A percentile compares a stretch with the other conserved stretches of the same genome.
phyloP scores from a whole-genome alignment of 2,113 vertebrate genomes.

The Aphyosemion australe region DNA sequence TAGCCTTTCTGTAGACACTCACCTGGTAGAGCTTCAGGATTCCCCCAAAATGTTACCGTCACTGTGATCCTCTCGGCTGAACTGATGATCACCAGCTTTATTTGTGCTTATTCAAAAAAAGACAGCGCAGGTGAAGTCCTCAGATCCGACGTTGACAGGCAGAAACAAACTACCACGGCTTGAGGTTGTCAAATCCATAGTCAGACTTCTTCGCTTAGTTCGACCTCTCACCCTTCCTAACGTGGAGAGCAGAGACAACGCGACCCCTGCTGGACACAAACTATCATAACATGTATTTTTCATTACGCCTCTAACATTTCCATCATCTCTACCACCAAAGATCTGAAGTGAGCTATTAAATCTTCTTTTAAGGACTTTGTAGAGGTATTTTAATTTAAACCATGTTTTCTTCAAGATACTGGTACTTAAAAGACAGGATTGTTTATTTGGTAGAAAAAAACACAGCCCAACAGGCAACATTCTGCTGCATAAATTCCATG shows the following conservation, averaged over 20 bases:
- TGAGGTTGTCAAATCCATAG: constrained; percentile 46
- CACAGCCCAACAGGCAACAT: too few species aligned
- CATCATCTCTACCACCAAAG: too few species aligned
- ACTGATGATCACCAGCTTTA: neutral
- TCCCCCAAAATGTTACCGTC: neutral
- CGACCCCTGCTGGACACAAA: constrained; percentile 30
- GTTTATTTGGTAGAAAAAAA: too few species aligned
- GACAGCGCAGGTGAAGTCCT: neutral
- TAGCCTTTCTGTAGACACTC: constrained; percentile 26
- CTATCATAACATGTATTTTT: neutral
- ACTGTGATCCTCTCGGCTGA: neutral
- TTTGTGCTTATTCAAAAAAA: constrained; percentile 4
- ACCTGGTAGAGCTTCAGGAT: constrained; percentile 44
- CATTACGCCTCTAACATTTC: too few species aligned
- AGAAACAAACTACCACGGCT: neutral
- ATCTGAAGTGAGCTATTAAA: too few species aligned
- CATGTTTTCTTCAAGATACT: too few species aligned
- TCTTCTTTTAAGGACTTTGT: too few species aligned
- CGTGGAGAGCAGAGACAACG: neutral
- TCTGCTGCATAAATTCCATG: too few species aligned
- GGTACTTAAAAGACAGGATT: too few species aligned
- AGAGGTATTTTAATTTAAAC: too few species aligned
- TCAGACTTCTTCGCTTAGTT: constrained; percentile 63
- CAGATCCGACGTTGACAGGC: constrained; percentile 1
- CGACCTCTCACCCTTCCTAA: constrained; percentile 55